Percentiles rank a stretch among this genome's conserved stretches.
phyloP scores from a whole-genome alignment of 2,113 vertebrate genomes.

The Hippocampus abdominalis region DNA sequence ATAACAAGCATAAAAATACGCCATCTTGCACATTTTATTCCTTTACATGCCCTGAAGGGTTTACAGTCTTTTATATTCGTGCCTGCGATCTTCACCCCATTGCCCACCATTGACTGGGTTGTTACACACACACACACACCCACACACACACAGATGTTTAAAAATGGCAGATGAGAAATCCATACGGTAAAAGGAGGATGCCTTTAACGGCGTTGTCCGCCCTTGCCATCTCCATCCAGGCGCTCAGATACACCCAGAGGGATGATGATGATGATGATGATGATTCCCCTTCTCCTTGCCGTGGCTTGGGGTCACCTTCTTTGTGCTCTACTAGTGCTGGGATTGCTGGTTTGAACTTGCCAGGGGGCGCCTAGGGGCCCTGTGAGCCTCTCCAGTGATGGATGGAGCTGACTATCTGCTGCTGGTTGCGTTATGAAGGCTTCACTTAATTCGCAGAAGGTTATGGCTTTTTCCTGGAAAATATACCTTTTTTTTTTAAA shows the following conservation, averaged over 20 bases:
- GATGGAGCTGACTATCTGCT: constrained; percentile 52
- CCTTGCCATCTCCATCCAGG: constrained; percentile 1
- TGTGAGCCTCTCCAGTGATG: constrained; percentile 54
- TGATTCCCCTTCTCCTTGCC: constrained; percentile 59
- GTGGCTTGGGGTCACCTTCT: constrained; percentile 59
- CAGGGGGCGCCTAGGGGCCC: constrained; percentile 52
- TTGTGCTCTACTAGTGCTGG: constrained; percentile 30
- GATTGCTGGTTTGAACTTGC: constrained; percentile 48
- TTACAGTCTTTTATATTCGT: not conserved
- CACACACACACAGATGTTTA: constrained; percentile 28
- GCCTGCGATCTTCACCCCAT: constrained; percentile 26
- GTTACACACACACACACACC: constrained; percentile 24
- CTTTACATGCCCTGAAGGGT: not conserved
- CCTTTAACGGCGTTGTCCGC: constrained; percentile 30
- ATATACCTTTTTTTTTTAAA: not conserved
- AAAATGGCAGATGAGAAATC: constrained; percentile 48
- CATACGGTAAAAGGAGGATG: constrained; percentile 27
- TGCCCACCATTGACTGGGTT: constrained; percentile 17
- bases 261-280: constrained; percentile 32
- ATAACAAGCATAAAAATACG: not conserved
- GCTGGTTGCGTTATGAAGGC: constrained; percentile 19
- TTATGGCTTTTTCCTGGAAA: constrained; percentile 3
- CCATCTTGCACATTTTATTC: not conserved
- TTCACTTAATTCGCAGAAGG: constrained; percentile 1
- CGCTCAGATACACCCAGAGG: constrained; percentile 20